Conservation (phyloP, 2,888 invertebrate species). For the Stratiomys singularior region DNA sequence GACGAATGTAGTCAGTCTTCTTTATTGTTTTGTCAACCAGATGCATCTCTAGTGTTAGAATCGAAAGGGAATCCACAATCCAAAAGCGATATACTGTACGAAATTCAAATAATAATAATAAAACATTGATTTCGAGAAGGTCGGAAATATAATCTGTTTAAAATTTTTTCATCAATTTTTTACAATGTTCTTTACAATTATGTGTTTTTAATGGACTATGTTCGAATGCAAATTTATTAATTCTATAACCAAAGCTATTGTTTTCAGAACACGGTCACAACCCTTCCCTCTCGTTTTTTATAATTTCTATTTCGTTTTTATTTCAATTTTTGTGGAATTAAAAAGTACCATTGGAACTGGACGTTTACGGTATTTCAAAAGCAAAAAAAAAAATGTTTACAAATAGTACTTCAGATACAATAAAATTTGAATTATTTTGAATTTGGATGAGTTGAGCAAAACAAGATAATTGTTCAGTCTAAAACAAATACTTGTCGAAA, state of each 20-base stretch:
- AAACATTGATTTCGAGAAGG: slow-evolving; percentile 18
- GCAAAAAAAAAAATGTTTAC: too few relatives aligned
- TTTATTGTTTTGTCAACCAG: slow-evolving; percentile 3
- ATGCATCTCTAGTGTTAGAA: background rate
- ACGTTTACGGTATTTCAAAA: too few relatives aligned
- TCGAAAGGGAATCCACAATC: background rate
- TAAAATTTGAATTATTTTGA: background rate
- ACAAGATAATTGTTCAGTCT: slow-evolving; percentile 3
- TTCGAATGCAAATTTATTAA: background rate
- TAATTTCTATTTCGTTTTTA: background rate
- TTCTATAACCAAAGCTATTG: slow-evolving; percentile 8
- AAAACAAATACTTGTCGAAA: background rate
- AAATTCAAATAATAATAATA: slow-evolving; percentile 24
- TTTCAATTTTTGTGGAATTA: background rate
- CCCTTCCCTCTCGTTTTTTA: slow-evolving; percentile 11
- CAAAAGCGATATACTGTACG: background rate
- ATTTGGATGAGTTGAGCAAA: background rate
- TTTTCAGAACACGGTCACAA: background rate
- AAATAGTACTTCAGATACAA: background rate
- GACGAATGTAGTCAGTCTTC: slow-evolving; percentile 41
- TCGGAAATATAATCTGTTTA: slow-evolving; percentile 34
- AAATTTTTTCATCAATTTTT: slow-evolving; percentile 38
- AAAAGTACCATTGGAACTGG: background rate
- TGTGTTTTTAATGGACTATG: slow-evolving; percentile 17
- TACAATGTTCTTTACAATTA: slow-evolving; percentile 36